phyloP scores from a whole-genome alignment of 2,888 invertebrate genomes.

The Stictocephala bisonia region DNA sequence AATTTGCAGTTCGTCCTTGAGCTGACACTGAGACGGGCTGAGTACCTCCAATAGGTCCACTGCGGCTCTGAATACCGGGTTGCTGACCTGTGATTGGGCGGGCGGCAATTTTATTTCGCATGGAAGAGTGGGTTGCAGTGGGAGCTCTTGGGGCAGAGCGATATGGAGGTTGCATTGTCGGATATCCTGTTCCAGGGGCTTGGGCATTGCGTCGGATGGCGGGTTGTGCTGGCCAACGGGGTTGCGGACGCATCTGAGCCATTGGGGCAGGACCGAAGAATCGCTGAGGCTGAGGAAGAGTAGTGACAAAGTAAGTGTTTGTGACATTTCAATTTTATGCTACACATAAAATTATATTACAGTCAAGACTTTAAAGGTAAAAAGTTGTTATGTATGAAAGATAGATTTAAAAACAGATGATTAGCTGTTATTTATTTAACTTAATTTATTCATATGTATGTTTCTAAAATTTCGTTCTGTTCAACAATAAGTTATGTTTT shows the following conservation, averaged over 20 bases:
- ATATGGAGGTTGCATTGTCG: conserved; percentile 80
- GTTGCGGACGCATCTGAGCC: conserved; percentile 88
- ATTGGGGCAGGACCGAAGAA: conserved; percentile 95
- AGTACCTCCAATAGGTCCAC: conserved; percentile 51
- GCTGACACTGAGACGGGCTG: conserved; percentile 74
- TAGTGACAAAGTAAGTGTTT: conserved; percentile 96
- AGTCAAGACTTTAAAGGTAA: too few species aligned
- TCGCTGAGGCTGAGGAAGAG: conserved; percentile 91
- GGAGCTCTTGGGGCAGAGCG: conserved; percentile 71
- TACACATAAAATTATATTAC: too few species aligned
- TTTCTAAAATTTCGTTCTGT: too few species aligned
- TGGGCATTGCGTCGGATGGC: conserved; percentile 81
- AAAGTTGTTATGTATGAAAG: too few species aligned
- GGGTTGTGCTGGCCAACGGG: conserved; percentile 89
- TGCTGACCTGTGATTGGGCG: conserved; percentile 83
- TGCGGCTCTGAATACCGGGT: conserved; percentile 53
- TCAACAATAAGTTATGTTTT: too few species aligned
- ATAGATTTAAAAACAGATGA: too few species aligned
- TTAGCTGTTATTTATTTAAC: too few species aligned
- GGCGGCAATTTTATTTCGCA: conserved; percentile 79
- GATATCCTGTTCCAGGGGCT: conserved; percentile 71
- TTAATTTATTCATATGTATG: too few species aligned
- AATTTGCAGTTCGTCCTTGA: conserved; percentile 74
- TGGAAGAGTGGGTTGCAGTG: conserved; percentile 71
- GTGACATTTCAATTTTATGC: too few species aligned